Base-by-base conservation (phyloP, 2,113 vertebrate genomes). In the Macrotus californicus region DNA sequence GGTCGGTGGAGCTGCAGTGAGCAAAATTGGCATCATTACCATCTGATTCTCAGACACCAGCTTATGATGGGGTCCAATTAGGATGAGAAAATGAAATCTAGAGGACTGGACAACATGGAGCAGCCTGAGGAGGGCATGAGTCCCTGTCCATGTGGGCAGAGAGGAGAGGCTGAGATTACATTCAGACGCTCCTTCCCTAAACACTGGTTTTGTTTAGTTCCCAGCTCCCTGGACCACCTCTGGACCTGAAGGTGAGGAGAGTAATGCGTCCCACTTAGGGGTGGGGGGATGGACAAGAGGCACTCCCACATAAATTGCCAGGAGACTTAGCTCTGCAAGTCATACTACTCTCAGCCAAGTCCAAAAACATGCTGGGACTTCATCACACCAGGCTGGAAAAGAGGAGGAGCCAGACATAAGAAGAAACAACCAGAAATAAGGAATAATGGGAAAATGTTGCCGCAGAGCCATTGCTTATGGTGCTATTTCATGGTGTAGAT, bases 51-150 rank as follows among this genome's bases (percentile, higher is more conserved):
- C 90, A 92, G 94, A 84, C 67, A 88, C 22, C 90, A 85, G 43
- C 21, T 6, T 80, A 56, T 41, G 34, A 76, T 59, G 70, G n/a
- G 82, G 31, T 94, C 90, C 92, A 81, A 6, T 87, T 67, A 97
- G 77, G 91, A 89, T 70, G 67, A 67, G 80, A 85, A 92, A 92
- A 92, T 96, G 93, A 94, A 86, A 94, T 91, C 29, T 69, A 82
- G 73, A 73, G 85, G 73, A 80, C 88, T 94, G 94, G 61, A 89
- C 95, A 91, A 79, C 64, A 39, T 29, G 34, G 46, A 73, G 69
- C 54, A 88, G 73, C 89, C 87, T 76, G 77, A 93, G 86, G 88
- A 34, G 16, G 91, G 73, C n/a, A n/a, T 29, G 31, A 94, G 52
- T 67, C 87, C 81, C 95, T 43, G 56, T 89, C 89, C 69, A 84